phyloP scores from a whole-genome alignment of 2,113 vertebrate species.

The Pica pica region DNA sequence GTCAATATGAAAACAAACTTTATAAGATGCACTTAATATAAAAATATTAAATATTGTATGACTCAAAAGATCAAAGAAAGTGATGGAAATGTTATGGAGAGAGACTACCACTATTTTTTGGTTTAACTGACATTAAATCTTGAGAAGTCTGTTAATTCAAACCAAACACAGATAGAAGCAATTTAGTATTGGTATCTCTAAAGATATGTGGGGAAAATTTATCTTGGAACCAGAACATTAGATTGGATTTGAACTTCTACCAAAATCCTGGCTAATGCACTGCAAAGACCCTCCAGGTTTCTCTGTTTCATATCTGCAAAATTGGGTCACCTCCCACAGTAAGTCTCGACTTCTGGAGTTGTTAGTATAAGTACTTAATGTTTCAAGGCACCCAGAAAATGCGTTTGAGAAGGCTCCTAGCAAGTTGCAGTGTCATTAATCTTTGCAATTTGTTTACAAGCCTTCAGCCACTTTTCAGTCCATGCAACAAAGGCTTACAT shows the following conservation, averaged over 20 bases:
- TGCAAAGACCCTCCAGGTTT: neutral
- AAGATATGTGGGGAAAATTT: neutral
- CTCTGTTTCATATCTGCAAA: neutral
- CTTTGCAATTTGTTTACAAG: slow-evolving; percentile 44
- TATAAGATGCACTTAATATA: neutral
- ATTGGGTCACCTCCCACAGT: neutral
- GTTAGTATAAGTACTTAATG: neutral
- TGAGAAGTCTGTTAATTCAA: neutral
- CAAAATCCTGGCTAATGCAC: neutral
- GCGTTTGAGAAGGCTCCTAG: neutral
- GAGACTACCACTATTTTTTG: neutral
- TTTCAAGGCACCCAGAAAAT: neutral
- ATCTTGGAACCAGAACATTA: neutral
- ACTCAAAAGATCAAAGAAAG: neutral
- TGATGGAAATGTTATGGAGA: neutral
- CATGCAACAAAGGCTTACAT: neutral
- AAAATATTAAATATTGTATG: neutral
- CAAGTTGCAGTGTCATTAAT: neutral
- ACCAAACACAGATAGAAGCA: neutral
- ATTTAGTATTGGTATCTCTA: neutral
- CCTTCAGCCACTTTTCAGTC: neutral
- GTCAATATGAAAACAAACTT: neutral
- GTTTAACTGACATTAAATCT: neutral
- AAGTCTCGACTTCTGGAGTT: neutral
- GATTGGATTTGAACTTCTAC: neutral